Evolutionary conservation across 2,113 vertebrate species (phyloP).

Genomic region (Theristicus caerulescens): DNA sequence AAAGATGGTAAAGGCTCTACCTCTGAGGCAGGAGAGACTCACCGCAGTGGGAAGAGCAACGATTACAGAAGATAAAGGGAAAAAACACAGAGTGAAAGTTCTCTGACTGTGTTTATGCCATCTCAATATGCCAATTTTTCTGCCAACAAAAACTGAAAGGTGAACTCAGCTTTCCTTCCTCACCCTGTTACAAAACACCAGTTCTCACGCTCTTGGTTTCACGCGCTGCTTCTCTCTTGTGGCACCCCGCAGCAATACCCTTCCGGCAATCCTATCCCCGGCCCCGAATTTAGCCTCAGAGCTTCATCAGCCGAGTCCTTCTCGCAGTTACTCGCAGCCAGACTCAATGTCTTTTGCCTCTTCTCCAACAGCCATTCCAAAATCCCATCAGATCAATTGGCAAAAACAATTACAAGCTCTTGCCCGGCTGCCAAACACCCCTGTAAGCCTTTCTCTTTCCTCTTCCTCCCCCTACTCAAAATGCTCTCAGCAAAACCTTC

Average conservation of each 20-base stretch:
- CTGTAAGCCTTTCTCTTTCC: not conserved
- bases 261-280: not conserved
- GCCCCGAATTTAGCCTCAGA: accelerated
- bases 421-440: not conserved
- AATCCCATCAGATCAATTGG: not conserved
- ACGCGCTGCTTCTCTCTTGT: not conserved
- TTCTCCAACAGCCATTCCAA: not conserved
- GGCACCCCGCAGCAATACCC: not conserved
- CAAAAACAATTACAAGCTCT: not conserved
- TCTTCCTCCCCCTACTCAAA: not conserved
- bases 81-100: not conserved
- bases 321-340: not conserved
- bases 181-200: not conserved
- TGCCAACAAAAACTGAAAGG: not conserved
- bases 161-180: not conserved
- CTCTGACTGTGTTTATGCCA: not conserved
- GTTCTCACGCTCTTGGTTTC: not conserved
- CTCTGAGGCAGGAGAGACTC: not conserved
- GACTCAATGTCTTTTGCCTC: not conserved
- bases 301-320: not conserved
- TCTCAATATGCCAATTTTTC: not conserved
- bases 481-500: not conserved
- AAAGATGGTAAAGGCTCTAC: not conserved
- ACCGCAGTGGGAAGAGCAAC: not conserved
- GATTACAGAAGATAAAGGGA: not conserved